These are phyloP conservation scores for Phodopus roborovskii DNA, from an alignment of 2,113 vertebrate genomes.

Conservation along the genomic window DNA sequence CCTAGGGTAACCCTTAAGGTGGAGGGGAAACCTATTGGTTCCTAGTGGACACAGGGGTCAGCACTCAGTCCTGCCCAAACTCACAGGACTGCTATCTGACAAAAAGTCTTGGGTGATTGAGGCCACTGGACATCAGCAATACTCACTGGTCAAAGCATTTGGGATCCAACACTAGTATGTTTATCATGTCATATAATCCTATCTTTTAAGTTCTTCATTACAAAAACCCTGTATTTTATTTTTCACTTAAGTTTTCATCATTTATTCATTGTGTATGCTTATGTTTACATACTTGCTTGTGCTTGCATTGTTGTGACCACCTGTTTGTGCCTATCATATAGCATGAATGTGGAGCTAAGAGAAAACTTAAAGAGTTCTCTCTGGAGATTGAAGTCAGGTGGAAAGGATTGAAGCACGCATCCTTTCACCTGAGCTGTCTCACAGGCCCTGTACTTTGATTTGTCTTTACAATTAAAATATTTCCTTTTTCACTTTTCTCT, in stretches of 20 bases:
- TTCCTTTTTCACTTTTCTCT: neutral
- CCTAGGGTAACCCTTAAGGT: no score
- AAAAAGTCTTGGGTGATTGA: no score
- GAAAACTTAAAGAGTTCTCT: no score
- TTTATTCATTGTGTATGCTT: neutral
- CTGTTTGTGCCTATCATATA: no score
- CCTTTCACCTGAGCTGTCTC: neutral
- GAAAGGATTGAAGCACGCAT: no score
- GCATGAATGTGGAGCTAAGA: neutral
- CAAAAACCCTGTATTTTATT: accelerated
- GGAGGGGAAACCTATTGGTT: no score
- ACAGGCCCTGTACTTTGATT: neutral
- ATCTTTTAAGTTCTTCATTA: neutral
- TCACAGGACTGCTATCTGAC: no score
- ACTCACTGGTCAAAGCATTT: no score
- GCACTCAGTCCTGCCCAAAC: no score
- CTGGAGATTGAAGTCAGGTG: neutral
- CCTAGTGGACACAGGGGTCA: no score
- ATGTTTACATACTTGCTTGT: neutral
- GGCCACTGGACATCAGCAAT: no score
- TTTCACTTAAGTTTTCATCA: neutral
- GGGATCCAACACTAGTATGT: neutral
- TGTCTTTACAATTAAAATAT: neutral
- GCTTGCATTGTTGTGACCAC: neutral
- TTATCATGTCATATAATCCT: neutral